Percentiles rank a stretch among this genome's conserved stretches.
Evolutionary conservation across 2,888 invertebrate genomes (phyloP).

Genomic region (Seira musarum): DNA sequence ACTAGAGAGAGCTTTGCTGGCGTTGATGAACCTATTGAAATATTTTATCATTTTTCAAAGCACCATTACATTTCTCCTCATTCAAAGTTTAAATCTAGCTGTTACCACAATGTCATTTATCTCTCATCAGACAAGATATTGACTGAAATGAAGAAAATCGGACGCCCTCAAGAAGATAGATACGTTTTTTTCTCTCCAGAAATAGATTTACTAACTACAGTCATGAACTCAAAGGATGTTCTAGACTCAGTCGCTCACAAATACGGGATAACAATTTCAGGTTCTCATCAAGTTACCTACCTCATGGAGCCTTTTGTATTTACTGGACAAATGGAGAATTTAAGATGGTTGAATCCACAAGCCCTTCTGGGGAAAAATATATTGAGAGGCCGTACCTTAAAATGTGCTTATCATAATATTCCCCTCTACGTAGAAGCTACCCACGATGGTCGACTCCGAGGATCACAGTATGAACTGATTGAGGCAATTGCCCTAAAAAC

Average conservation of each 20-base stretch:
- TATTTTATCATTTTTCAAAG: background rate
- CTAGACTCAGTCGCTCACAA: background rate
- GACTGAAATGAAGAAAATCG: background rate
- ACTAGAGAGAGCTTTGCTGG: background rate
- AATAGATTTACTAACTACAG: background rate
- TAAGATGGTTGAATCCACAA: background rate
- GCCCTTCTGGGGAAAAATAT: background rate
- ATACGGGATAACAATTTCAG: background rate
- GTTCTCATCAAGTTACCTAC: background rate
- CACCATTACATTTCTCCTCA: background rate
- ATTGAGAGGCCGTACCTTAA: background rate
- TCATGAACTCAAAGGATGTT: background rate
- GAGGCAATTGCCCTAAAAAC: background rate
- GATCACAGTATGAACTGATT: background rate
- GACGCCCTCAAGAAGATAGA: background rate
- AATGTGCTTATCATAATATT: background rate
- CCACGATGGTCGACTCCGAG: background rate
- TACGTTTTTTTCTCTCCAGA: background rate
- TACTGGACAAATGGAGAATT: background rate
- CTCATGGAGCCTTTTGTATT: background rate
- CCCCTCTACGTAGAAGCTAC: background rate
- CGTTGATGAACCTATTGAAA: slow-evolving; percentile 1
- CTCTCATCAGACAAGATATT: background rate
- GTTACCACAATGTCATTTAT: background rate
- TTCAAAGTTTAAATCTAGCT: slow-evolving; percentile 7